A percentile compares a stretch with the other conserved stretches of the same genome.
Conservation (phyloP, 2,888 invertebrate genomes). For the Frankliniella intonsa region DNA sequence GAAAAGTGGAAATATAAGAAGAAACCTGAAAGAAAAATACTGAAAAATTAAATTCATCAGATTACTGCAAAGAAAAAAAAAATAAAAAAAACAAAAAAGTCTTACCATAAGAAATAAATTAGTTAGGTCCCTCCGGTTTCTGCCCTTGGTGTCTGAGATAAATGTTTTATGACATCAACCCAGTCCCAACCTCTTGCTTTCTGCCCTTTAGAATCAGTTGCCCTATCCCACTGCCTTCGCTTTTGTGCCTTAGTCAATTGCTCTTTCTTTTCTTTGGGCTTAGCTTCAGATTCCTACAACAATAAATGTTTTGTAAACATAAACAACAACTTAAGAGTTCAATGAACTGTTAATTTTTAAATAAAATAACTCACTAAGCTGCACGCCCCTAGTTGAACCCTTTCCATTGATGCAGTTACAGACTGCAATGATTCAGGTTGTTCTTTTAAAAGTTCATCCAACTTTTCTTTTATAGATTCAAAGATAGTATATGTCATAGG, state of each 20-base stretch:
- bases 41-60: neutral
- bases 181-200: constrained; percentile 88
- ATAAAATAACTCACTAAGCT: neutral
- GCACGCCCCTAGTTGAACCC: neutral
- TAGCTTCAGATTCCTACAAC: constrained; percentile 43
- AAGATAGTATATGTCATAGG: constrained; percentile 94
- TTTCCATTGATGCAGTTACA: constrained; percentile 21
- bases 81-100: neutral
- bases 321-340: neutral
- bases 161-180: constrained; percentile 94
- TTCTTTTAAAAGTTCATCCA: constrained; percentile 61
- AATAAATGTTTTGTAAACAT: constrained; percentile 2
- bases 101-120: no score
- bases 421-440: constrained; percentile 58
- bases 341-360: neutral
- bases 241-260: constrained; percentile 90
- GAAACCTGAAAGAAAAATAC: neutral
- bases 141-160: constrained; percentile 70
- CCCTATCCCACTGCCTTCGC: constrained; percentile 75
- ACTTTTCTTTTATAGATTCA: constrained; percentile 82
- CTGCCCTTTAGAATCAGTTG: constrained; percentile 74
- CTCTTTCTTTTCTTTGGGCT: constrained; percentile 63
- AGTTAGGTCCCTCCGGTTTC: neutral
- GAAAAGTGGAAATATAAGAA: neutral
- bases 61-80: neutral